phyloP scores from a whole-genome alignment of 2,113 vertebrate species.

The Podiceps cristatus region DNA sequence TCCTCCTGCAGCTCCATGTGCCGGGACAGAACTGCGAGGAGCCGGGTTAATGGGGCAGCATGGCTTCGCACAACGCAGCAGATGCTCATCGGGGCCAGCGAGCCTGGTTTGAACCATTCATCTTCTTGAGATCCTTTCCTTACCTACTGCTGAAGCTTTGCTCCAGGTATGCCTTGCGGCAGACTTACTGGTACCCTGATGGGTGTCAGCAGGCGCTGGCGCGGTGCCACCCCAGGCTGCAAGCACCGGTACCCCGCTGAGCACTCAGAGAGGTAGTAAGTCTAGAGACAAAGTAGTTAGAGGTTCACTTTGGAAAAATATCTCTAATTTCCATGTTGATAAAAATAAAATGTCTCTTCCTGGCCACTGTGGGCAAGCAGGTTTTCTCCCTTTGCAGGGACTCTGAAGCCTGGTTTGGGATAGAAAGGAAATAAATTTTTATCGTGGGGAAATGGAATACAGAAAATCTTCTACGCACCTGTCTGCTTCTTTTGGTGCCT shows the following conservation, averaged over 20 bases:
- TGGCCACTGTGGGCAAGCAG: rapidly evolving
- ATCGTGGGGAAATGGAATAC: constrained; percentile 15
- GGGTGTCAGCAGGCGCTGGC: background rate
- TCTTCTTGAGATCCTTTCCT: background rate
- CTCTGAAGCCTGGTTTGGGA: background rate
- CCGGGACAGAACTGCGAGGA: background rate
- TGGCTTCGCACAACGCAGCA: background rate
- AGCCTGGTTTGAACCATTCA: background rate
- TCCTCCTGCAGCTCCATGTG: background rate
- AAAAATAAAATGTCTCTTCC: background rate
- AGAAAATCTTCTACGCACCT: constrained; percentile 43
- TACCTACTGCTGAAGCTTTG: background rate
- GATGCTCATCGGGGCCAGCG: rapidly evolving
- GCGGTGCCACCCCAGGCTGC: rapidly evolving
- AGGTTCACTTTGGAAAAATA: background rate
- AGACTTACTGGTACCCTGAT: background rate
- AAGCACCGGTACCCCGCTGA: rapidly evolving
- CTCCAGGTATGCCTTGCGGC: background rate
- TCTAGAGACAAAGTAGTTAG: background rate
- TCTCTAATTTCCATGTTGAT: background rate
- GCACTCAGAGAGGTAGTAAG: background rate
- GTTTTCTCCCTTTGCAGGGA: background rate
- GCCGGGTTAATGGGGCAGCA: rapidly evolving
- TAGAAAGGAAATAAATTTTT: constrained; percentile 47
- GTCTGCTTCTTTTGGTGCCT: constrained; percentile 46